phyloP scores from a whole-genome alignment of 2,797 vertebrate genomes.

The Octomys mimax region DNA sequence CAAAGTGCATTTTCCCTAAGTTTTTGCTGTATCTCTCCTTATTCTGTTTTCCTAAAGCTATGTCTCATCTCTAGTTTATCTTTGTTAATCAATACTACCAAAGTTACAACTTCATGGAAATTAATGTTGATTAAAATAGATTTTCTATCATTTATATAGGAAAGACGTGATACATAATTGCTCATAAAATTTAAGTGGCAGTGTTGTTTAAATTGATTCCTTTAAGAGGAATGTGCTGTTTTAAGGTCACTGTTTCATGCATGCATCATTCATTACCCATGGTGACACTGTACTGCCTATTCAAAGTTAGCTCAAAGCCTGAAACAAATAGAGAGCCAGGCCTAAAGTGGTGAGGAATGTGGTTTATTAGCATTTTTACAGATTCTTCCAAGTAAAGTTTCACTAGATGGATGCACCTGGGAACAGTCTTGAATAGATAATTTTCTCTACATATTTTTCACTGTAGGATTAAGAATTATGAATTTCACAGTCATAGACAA shows the following conservation, averaged over 20 bases:
- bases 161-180: slow-evolving; percentile 77
- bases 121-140: slow-evolving; percentile 81
- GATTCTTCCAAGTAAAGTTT: slow-evolving; percentile 76
- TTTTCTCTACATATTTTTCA: slow-evolving; percentile 75
- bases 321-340: slow-evolving; percentile 77
- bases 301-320: slow-evolving; percentile 73
- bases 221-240: slow-evolving; percentile 80
- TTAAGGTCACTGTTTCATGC: slow-evolving; percentile 78
- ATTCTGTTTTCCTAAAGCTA: slow-evolving; percentile 65
- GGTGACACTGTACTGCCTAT: slow-evolving; percentile 76
- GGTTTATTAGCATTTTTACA: slow-evolving; percentile 83
- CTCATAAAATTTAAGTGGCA: slow-evolving; percentile 70
- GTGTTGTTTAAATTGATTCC: slow-evolving; percentile 73
- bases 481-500: slow-evolving; percentile 72
- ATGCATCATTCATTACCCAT: slow-evolving; percentile 82
- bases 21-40: slow-evolving; percentile 2
- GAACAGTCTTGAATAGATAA: slow-evolving; percentile 72
- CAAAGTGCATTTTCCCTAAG: background rate
- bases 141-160: slow-evolving; percentile 74
- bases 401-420: slow-evolving; percentile 78
- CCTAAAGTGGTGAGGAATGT: slow-evolving; percentile 67
- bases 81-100: slow-evolving; percentile 48
- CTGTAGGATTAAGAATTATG: slow-evolving; percentile 69
- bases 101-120: slow-evolving; percentile 66
- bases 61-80: slow-evolving; percentile 31